phyloP scores from a whole-genome alignment of 2,797 vertebrate species.

The Anas acuta region DNA sequence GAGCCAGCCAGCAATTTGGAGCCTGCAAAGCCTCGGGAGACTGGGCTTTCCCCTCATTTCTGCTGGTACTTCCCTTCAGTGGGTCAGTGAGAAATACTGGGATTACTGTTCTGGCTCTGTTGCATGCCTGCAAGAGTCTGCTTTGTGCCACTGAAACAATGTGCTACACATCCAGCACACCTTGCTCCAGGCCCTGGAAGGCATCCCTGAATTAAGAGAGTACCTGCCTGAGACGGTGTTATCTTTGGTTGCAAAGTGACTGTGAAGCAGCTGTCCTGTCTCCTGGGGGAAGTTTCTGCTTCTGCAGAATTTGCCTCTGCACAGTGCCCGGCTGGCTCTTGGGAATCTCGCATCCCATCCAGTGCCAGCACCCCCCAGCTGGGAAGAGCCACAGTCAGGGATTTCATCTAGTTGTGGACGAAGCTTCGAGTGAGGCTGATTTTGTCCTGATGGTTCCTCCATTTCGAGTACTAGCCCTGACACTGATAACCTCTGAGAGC shows the following conservation, averaged over 20 bases:
- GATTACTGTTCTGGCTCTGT: neutral
- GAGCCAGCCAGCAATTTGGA: neutral
- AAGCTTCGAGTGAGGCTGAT: neutral
- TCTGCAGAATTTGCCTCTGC: neutral
- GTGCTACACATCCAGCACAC: neutral
- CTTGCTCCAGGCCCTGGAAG: neutral
- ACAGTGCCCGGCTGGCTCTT: accelerated
- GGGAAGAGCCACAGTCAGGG: neutral
- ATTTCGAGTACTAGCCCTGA: slow-evolving; percentile 14
- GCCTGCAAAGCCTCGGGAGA: neutral
- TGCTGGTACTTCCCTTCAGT: neutral
- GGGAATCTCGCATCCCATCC: neutral
- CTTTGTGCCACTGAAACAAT: neutral
- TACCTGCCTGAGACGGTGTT: neutral
- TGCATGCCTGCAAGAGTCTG: neutral
- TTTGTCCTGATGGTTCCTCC: neutral
- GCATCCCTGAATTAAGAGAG: neutral
- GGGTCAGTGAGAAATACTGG: neutral
- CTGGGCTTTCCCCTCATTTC: neutral
- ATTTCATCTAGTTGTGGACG: neutral
- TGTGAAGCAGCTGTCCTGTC: neutral
- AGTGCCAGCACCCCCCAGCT: neutral
- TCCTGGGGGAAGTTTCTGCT: neutral
- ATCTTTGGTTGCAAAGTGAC: neutral
- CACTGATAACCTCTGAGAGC: neutral